A percentile compares a stretch with the other conserved stretches of the same genome.
Evolutionary conservation across 1,140 invertebrate genomes (phyloP).

Genomic region (Manduca sexta): DNA sequence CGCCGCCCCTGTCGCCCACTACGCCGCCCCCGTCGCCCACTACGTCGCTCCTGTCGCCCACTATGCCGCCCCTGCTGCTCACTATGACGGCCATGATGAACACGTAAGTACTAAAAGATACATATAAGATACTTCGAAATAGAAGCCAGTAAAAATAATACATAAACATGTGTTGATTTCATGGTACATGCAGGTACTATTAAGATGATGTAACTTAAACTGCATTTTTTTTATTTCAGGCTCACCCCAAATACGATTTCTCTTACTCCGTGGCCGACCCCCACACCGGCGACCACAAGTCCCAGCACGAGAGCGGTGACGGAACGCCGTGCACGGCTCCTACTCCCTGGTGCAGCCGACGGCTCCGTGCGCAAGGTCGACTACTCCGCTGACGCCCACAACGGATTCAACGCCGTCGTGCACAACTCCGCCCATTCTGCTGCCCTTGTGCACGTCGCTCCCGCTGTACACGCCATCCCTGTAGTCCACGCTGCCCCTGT

Average conservation of each 20-base stretch:
- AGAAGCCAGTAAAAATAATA: too few relatives aligned
- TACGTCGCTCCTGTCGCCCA: constrained; percentile 10
- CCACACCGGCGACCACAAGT: constrained; percentile 53
- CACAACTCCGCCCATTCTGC: constrained; percentile 55
- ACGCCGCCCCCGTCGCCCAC: constrained; percentile 21
- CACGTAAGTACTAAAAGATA: constrained; percentile 7
- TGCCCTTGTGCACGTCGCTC: too few relatives aligned
- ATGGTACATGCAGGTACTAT: too few relatives aligned
- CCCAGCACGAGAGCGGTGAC: constrained; percentile 49
- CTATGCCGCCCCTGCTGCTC: too few relatives aligned
- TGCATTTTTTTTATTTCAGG: constrained; percentile 16
- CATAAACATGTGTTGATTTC: too few relatives aligned
- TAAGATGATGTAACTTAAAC: too few relatives aligned
- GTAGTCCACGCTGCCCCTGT: too few relatives aligned
- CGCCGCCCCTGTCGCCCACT: constrained; percentile 25
- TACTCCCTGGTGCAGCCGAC: constrained; percentile 62
- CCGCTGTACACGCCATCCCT: too few relatives aligned
- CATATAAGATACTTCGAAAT: too few relatives aligned
- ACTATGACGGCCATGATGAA: constrained; percentile 11
- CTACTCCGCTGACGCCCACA: constrained; percentile 59
- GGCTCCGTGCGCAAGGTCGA: constrained; percentile 63
- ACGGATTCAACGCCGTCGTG: constrained; percentile 65
- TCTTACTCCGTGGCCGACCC: constrained; percentile 72
- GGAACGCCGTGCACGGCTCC: constrained; percentile 51
- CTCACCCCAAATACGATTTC: constrained; percentile 67